These are phyloP conservation scores for Podilymbus podiceps DNA, from an alignment of 2,113 vertebrate genomes.

Conservation along the genomic window DNA sequence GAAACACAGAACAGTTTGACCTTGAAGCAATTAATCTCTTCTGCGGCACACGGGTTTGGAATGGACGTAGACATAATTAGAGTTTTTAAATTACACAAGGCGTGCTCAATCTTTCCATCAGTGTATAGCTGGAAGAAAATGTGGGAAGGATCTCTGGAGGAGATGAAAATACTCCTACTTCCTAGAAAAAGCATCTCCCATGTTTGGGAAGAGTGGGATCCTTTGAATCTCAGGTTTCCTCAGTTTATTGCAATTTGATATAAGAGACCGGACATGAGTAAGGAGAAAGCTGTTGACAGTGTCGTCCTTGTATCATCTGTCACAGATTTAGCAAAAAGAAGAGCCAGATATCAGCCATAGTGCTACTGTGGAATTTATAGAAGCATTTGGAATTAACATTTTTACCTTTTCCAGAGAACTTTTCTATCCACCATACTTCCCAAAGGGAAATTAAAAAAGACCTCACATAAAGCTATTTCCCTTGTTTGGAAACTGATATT, in stretches of 20 bases:
- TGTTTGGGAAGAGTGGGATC: background rate
- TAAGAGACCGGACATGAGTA: background rate
- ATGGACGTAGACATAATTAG: background rate
- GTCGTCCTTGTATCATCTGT: background rate
- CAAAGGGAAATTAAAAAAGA: background rate
- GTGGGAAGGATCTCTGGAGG: background rate
- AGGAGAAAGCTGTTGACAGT: background rate
- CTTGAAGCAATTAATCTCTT: conserved; percentile 39
- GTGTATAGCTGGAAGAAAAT: background rate
- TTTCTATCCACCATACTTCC: background rate
- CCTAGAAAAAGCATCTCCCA: background rate
- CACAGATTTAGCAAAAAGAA: background rate
- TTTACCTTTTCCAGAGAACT: background rate
- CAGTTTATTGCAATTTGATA: background rate
- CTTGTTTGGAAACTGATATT: background rate
- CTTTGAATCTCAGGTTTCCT: background rate
- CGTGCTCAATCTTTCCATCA: background rate
- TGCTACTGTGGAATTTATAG: background rate
- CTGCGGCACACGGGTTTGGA: background rate
- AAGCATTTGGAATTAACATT: background rate
- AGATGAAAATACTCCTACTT: background rate
- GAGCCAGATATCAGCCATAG: background rate
- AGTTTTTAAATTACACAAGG: background rate
- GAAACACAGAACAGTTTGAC: conserved; percentile 4
- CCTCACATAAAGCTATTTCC: background rate